Conservation (phyloP, 2,113 vertebrate species). For the Alexandromys fortis region DNA sequence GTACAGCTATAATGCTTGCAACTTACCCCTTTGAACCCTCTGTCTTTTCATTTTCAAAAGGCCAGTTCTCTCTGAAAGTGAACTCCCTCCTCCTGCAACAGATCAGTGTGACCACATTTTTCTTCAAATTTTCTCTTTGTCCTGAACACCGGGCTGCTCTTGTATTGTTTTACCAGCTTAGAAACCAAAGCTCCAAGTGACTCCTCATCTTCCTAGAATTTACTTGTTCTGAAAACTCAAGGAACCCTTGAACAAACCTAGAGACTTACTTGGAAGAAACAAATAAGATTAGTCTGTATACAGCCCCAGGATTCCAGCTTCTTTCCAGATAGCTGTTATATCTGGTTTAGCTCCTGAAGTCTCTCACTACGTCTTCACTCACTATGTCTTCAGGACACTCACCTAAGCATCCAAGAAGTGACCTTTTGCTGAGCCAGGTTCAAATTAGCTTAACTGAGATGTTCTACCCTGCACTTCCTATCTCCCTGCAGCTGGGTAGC, state of each 20-base stretch:
- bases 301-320: background rate
- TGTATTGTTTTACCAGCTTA: background rate
- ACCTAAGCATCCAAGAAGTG: background rate
- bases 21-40: background rate
- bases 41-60: background rate
- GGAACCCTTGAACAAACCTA: background rate
- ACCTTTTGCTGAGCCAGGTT: background rate
- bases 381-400: background rate
- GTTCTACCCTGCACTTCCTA: background rate
- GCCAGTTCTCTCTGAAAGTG: background rate
- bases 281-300: background rate
- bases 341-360: background rate
- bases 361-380: background rate
- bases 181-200: background rate
- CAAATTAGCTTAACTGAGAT: background rate
- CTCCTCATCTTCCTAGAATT: background rate
- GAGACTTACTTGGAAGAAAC: background rate
- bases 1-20: no score
- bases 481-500: background rate
- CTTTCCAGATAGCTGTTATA: fast-evolving
- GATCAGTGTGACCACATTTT: background rate
- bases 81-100: background rate
- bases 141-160: background rate
- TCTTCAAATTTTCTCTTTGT: background rate
- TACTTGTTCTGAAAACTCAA: background rate